These are phyloP conservation scores for Cyclargus thomasi DNA, from an alignment of 1,140 invertebrate species.

Conservation along the genomic window DNA sequence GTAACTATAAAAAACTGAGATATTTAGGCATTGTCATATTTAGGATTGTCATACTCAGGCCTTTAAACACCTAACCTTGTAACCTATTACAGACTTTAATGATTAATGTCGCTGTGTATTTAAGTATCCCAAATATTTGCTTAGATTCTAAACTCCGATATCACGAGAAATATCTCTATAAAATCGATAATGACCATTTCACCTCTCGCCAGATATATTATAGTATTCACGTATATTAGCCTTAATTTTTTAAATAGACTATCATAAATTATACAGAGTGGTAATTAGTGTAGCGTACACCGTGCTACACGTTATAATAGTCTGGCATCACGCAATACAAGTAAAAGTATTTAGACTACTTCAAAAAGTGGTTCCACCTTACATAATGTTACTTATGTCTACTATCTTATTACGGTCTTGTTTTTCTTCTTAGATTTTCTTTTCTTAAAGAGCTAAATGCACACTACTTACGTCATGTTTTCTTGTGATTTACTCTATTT, in stretches of 20 bases:
- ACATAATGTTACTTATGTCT: not conserved
- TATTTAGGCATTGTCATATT: too few relatives aligned
- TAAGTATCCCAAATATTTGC: too few relatives aligned
- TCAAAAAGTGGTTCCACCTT: not conserved
- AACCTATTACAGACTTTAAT: too few relatives aligned
- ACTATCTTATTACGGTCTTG: not conserved
- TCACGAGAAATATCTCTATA: too few relatives aligned
- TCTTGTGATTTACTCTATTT: too few relatives aligned
- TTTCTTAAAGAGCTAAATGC: not conserved
- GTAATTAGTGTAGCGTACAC: not conserved
- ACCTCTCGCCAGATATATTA: not conserved
- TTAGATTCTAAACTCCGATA: too few relatives aligned
- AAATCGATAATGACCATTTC: not conserved
- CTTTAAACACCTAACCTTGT: too few relatives aligned
- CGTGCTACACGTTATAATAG: not conserved
- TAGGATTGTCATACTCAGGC: too few relatives aligned
- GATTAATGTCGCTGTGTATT: too few relatives aligned
- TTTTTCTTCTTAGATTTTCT: not conserved
- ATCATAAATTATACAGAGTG: not conserved
- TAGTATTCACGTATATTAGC: not conserved
- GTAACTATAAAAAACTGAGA: too few relatives aligned
- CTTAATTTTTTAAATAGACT: not conserved
- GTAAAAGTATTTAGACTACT: not conserved
- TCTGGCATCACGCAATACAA: slow-evolving; percentile 11
- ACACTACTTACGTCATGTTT: too few relatives aligned